Conservation (phyloP, 2,888 invertebrate genomes). For the Dicyrtoma fusca region DNA sequence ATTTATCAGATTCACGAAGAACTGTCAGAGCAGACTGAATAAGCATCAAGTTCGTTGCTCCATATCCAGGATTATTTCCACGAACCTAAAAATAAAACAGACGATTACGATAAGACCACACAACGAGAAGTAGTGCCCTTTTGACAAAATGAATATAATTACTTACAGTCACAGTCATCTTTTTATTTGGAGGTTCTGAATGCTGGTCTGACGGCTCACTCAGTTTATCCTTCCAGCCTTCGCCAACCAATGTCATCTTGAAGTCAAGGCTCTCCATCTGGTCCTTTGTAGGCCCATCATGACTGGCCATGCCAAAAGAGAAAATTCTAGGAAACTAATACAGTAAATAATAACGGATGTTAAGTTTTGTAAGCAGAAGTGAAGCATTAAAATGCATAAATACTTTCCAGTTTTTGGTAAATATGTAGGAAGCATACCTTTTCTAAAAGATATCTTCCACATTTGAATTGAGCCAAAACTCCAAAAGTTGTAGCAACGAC, state of each 20-base stretch:
- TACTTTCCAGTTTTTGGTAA: too few species aligned
- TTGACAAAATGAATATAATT: background rate
- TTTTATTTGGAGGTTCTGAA: conserved; percentile 67
- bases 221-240: conserved; percentile 75
- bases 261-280: conserved; percentile 68
- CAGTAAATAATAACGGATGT: background rate
- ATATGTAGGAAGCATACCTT: too few species aligned
- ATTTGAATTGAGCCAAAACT: conserved; percentile 67
- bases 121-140: background rate
- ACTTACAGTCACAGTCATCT: conserved; percentile 68
- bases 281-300: conserved; percentile 65
- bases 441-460: conserved; percentile 69
- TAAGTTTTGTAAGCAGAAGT: background rate
- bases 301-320: conserved; percentile 67
- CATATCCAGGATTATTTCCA: conserved; percentile 78
- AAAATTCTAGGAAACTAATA: conserved; percentile 70
- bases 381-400: too few species aligned
- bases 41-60: conserved; percentile 74
- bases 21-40: conserved; percentile 75
- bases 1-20: conserved; percentile 72
- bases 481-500: conserved; percentile 68
- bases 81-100: conserved; percentile 60
- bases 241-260: conserved; percentile 59
- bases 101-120: background rate
- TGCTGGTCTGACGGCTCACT: conserved; percentile 66